phyloP scores from a whole-genome alignment of 2,113 vertebrate genomes.

The Marcusenius ussheri region DNA sequence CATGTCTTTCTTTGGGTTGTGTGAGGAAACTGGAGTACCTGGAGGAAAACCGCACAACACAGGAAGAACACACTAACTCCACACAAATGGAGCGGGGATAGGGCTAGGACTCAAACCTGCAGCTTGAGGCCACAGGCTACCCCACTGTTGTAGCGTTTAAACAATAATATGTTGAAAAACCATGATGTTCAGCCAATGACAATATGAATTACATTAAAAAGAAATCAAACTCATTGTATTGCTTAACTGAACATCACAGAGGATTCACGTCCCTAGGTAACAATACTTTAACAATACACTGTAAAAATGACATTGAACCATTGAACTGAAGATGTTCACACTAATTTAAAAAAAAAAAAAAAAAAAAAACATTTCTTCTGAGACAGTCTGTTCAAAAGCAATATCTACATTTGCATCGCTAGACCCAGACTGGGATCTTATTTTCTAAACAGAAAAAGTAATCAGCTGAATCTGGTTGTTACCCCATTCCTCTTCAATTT shows the following conservation, averaged over 20 bases:
- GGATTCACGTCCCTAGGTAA: neutral
- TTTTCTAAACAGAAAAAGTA: constrained; percentile 3
- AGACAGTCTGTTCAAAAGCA: neutral
- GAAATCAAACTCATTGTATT: neutral
- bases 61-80: neutral
- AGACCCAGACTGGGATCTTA: neutral
- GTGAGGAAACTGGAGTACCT: neutral
- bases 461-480: neutral
- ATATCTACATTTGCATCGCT: neutral
- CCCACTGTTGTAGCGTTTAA: neutral
- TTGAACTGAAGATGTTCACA: neutral
- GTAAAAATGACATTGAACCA: neutral
- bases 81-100: neutral
- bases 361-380: neutral
- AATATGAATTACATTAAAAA: neutral
- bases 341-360: neutral
- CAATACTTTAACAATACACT: neutral
- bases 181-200: neutral
- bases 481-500: neutral
- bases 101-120: neutral
- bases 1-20: neutral
- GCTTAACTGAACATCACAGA: neutral
- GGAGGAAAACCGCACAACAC: neutral
- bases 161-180: neutral
- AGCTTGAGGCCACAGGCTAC: neutral